Base-by-base conservation (phyloP, 2,797 vertebrate species). In the Gouania willdenowi region DNA sequence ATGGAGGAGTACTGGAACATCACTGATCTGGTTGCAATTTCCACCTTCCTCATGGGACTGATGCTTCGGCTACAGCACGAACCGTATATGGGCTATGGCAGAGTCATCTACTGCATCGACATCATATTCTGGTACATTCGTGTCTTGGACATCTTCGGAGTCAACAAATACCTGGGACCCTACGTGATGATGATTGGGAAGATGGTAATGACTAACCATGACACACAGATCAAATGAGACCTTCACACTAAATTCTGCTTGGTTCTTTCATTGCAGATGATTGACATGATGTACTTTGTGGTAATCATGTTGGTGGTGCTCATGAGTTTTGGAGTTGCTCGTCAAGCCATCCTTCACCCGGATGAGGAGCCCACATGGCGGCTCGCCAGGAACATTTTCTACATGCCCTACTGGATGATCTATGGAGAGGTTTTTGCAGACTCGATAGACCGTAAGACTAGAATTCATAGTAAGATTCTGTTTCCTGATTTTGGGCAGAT, bases 361-460 rank as follows among this genome's bases (percentile, higher is more conserved):
- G 94, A 99, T 1, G 97, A 98, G 71, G 94, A 98, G 63, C 96
- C 95, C 1, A 97, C 96, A 0, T 99, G 97, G 97, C 90, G 94
- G 19, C 77, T 99, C 73, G 97, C 95, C 10, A 89, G 97, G 18
- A 98, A 99, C 85, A 98, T 99, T 83, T 99, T 99, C 91, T 99
- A 98, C 82, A 98, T 98, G 96, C 97, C 97, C 20, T 99, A 99
- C 81, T 99, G 96, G 97, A 99, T 99, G 97, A 99, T 99, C 89
- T 99, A 98, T 8, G 97, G 97, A 60, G 97, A 99, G 84, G 94
- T 99, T 92, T 99, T 99, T 91, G 95, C 95, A 62, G 97, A 99
- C 90, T 98, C 97, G 92, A 98, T 98, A 93, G 97, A 99, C 94
- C 97, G 97, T 99, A 99, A 99, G 97, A 98, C 86, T 94, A 96